Evolutionary conservation across 2,113 vertebrate genomes (phyloP), one percentile per base, ranked within the genome.

Genomic region (Chunga burmeisteri): DNA sequence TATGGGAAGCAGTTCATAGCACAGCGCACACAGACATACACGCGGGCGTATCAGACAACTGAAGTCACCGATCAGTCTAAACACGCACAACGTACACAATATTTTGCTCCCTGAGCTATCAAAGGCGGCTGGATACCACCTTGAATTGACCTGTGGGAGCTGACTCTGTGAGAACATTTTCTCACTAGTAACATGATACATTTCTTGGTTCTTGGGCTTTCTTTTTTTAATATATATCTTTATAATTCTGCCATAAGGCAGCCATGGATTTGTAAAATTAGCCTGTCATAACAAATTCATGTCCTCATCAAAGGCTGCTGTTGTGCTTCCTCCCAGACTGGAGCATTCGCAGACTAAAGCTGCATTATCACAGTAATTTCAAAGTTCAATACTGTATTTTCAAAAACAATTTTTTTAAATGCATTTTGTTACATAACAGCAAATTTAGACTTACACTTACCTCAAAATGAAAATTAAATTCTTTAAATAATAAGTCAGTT

Each of bases 241-340:
- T 86, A 81, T 93, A 94, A 94, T 94, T 97, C 87, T 65, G 73
- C 94, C 40, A 83, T 96, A 93, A 97, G 93, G 85, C 90, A 97
- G 86, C 84, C 65, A 79, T 79, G 88, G 92, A 61, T 95, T 97
- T 97, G 94, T 95, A 91, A 96, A 97, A 96, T 97, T 92, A 96
- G 86, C 68, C 94, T 97, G 97, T 97, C 97, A 97, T 94, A 97
- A 97, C 95, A 97, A 97, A 98, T 98, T 93, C 95, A 86, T 94
- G 96, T 97, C 96, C 94, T 96, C 94, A 94, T 98, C 97, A 96
- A 96, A 96, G 81, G 83, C 81, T 82, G 82, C 86, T 93, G 90
- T 89, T 96, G 86, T 95, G 88, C 90, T 96, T 92, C 91, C 62
- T 95, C 88, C 73, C 90, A 84, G 81, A 83, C 79, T 95, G 88